Evolutionary conservation across 2,113 vertebrate genomes (phyloP), one percentile per base, ranked within the genome.

Genomic region (Danionella cerebrum): DNA sequence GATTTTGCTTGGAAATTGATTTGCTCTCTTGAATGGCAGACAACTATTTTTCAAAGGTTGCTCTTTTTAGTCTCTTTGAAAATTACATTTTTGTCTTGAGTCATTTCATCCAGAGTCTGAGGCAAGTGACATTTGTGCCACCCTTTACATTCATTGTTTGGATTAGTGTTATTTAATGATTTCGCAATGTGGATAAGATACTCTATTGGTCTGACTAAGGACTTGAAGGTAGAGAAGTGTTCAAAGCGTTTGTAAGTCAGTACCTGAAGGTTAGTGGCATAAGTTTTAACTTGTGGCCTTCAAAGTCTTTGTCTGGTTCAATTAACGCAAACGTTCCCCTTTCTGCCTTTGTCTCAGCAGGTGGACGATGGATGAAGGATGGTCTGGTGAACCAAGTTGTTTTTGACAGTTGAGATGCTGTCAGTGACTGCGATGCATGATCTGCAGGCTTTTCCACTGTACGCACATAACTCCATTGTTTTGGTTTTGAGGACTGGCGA

Each of bases 171-270:
- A 6, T 38, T 69, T 42, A 11, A 58, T 6, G 70, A 65, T 35
- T 45, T 64, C 25, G 59, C 66, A 11, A 69, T 65, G 44, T 69
- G 67, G n/a, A 65, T 24, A 5, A 65, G 66, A 11, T 58, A 22
- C 57, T 66, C 72, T 9, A 69, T 9, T 16, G 8, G 41, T 50
- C 52, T 41, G 18, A 54, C 2, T 1, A 45, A 11, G 0, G 31
- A 54, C 14, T 4, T 51, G 38, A 11, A 69, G 21, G 36, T 76
- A 6, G 53, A 78, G 19, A 76, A 76, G 5, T 47, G 4, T 1
- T 65, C 4, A 12, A 74, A 71, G 0, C 41, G 0, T 4, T 63
- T 47, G 4, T 19, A 24, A 13, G 25, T 63, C 9, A 3, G 4
- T 9, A 45, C 29, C 36, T 69, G 0, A 6, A 50, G 8, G 14